Evolutionary conservation across 2,797 vertebrate species (phyloP).

Genomic region (Chaetodon trifasciatus): DNA sequence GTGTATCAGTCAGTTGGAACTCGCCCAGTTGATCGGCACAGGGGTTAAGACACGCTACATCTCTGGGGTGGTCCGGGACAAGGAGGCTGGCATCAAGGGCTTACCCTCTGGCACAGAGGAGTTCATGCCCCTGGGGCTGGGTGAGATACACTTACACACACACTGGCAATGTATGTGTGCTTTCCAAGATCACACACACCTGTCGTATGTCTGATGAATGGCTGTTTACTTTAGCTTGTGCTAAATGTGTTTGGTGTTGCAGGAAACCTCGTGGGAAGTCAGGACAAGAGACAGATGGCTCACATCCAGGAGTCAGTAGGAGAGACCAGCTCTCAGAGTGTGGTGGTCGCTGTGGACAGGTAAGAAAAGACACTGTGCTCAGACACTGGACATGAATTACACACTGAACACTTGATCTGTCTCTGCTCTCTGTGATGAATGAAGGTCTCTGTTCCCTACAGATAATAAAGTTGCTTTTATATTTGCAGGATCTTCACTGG

Average conservation of each 20-base stretch:
- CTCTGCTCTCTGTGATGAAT: not conserved
- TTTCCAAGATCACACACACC: not conserved
- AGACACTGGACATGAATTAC: not conserved
- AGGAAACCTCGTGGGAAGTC: constrained; percentile 94
- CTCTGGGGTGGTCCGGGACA: constrained; percentile 92
- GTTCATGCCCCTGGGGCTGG: constrained; percentile 95
- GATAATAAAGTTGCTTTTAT: constrained; percentile 26
- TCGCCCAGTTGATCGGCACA: constrained; percentile 96
- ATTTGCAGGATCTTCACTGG: constrained; percentile 94
- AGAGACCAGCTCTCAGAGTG: constrained; percentile 98
- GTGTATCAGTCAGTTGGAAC: constrained; percentile 96
- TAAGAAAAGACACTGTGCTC: constrained; percentile 58
- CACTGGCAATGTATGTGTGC: not conserved
- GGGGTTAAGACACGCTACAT: constrained; percentile 97
- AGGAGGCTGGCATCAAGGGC: constrained; percentile 89
- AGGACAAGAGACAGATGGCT: constrained; percentile 94
- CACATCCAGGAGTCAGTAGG: constrained; percentile 97
- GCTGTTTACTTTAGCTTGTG: not conserved
- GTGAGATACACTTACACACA: constrained; percentile 79
- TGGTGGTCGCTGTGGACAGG: constrained; percentile 97
- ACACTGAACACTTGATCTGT: not conserved
- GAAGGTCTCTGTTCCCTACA: not conserved
- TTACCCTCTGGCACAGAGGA: constrained; percentile 92
- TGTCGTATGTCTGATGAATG: not conserved
- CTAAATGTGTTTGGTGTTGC: constrained; percentile 56